These are phyloP conservation scores for Lepidurus arcticus DNA, from an alignment of 1,140 invertebrate species.

Conservation along the genomic window DNA sequence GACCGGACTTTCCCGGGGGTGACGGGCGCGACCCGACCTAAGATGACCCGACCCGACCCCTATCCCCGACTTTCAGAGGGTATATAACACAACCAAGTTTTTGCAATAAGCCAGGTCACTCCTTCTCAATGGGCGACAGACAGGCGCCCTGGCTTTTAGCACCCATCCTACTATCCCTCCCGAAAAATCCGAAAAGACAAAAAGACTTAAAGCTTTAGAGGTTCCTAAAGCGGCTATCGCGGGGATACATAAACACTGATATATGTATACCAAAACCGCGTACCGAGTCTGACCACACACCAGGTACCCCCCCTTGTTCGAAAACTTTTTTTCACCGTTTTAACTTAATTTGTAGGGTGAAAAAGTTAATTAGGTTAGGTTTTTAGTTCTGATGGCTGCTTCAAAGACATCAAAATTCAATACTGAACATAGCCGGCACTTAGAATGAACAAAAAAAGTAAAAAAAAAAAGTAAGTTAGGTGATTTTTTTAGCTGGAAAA, in stretches of 20 bases:
- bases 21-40: not conserved
- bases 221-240: not conserved
- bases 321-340: too few species aligned
- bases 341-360: too few species aligned
- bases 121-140: not conserved
- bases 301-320: not conserved
- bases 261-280: slow-evolving; percentile 14
- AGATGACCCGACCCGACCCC: not conserved
- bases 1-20: not conserved
- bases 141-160: slow-evolving; percentile 20
- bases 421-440: not conserved
- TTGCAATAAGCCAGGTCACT: slow-evolving; percentile 18
- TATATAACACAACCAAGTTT: not conserved
- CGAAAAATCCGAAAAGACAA: not conserved
- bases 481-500: not conserved
- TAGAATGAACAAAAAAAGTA: not conserved
- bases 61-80: too few species aligned
- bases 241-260: slow-evolving; percentile 3
- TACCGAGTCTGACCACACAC: not conserved
- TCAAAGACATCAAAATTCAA: too few species aligned
- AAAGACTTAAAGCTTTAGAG: not conserved
- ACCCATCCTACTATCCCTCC: not conserved
- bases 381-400: too few species aligned
- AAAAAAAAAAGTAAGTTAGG: not conserved
- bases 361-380: too few species aligned